These are phyloP conservation scores for Graphium colonna DNA, from an alignment of 2,888 invertebrate species.

Conservation along the genomic window DNA sequence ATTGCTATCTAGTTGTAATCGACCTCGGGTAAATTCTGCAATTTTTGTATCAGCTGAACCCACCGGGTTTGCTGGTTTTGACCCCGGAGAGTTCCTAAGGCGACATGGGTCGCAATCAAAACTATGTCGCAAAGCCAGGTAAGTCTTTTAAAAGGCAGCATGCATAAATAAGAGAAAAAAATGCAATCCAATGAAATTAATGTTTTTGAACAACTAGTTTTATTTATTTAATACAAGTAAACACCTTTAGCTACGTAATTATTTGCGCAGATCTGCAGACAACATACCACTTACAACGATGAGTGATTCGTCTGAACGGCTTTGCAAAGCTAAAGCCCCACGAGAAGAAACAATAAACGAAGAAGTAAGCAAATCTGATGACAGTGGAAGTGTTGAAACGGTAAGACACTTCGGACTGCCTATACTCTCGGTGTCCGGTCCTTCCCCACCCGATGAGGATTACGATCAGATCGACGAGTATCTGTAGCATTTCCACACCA, in stretches of 20 bases:
- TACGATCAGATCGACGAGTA: constrained; percentile 81
- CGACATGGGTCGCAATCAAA: constrained; percentile 90
- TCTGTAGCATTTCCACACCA: constrained; percentile 80
- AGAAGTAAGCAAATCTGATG: constrained; percentile 67
- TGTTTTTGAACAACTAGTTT: too few species aligned
- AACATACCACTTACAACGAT: constrained; percentile 70
- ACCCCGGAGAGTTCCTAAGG: constrained; percentile 89
- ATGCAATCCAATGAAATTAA: too few species aligned
- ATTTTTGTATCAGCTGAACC: constrained; percentile 90
- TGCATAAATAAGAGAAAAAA: too few species aligned
- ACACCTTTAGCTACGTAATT: too few species aligned
- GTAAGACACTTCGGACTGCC: constrained; percentile 85
- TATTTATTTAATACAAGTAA: too few species aligned
- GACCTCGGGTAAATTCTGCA: constrained; percentile 91
- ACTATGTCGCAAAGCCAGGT: constrained; percentile 88
- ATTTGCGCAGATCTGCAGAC: constrained; percentile 71
- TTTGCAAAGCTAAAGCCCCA: constrained; percentile 62
- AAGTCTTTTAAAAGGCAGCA: constrained; percentile 9
- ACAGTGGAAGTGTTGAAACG: constrained; percentile 72
- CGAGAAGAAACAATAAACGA: constrained; percentile 72
- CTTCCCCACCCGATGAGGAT: constrained; percentile 88
- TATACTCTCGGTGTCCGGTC: constrained; percentile 89
- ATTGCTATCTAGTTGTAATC: constrained; percentile 77
- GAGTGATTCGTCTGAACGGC: constrained; percentile 75
- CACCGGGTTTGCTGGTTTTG: constrained; percentile 87